Conservation (phyloP, 64 coral and sea anemone genomes). For the Astreopora myriophthalma region DNA sequence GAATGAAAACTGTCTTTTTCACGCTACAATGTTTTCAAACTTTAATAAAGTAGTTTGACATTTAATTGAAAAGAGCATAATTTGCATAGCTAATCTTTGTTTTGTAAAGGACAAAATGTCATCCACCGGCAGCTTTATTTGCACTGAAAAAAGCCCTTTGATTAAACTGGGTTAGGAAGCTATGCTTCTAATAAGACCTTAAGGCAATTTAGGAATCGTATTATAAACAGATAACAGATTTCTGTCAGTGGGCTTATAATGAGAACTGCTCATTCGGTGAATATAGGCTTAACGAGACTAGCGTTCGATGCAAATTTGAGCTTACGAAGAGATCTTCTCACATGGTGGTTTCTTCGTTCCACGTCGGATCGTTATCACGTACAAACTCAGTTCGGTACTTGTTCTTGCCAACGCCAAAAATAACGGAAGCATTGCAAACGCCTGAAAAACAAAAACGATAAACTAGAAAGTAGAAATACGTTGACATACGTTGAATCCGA, state of each 20-base stretch:
- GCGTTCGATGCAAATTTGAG: not conserved
- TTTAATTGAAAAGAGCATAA: not conserved
- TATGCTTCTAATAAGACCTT: too few species aligned
- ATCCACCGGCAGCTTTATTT: not conserved
- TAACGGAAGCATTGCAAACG: slow-evolving; percentile 85
- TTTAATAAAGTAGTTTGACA: too few species aligned
- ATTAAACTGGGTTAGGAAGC: too few species aligned
- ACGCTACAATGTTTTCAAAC: too few species aligned
- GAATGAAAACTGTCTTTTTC: too few species aligned
- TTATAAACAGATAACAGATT: too few species aligned
- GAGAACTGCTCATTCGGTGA: too few species aligned
- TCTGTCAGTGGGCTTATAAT: too few species aligned
- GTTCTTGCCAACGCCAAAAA: slow-evolving; percentile 96
- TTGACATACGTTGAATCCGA: not conserved
- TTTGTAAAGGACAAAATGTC: too few species aligned
- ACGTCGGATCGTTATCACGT: slow-evolving; percentile 84
- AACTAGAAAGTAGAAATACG: not conserved
- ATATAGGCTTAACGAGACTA: not conserved
- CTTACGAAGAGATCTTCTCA: slow-evolving; percentile 38
- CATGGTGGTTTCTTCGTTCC: slow-evolving; percentile 98
- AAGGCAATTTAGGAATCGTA: too few species aligned
- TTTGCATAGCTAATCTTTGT: not conserved
- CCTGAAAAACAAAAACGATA: slow-evolving; percentile 60
- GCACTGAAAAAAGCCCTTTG: not conserved
- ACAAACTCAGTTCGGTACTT: slow-evolving; percentile 91